Base-by-base conservation (phyloP, 2,113 vertebrate genomes). In the Haplochromis vanheusdeni region DNA sequence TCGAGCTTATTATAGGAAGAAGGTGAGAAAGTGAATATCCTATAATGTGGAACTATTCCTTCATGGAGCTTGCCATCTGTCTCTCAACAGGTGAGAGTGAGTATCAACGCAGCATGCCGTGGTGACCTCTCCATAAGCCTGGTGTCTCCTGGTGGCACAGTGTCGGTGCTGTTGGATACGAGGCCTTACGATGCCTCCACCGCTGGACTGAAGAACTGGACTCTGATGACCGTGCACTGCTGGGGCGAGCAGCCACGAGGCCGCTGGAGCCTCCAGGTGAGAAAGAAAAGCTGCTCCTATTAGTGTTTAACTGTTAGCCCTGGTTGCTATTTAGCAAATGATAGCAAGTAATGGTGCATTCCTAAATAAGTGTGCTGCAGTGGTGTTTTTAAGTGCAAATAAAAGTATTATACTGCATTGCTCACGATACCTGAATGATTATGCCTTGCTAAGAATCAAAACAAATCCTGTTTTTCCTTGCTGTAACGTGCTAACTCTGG, bases 41-140 rank as follows among this genome's bases (percentile, higher is more conserved):
- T 49, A n/a, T n/a, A 51, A 49, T 77, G 42, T 49, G 16, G 16
- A 77, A 49, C 26, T 49, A 49, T 49, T 49, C 26, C 47, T 31
- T 77, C 23, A 77, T 6, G 23, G 16, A 49, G 45, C 42, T 77
- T 77, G 16, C 60, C 73, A 79, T 70, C 60, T 68, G 42, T 56
- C 42, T 85, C 26, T 88, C 84, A 56, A 33, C 85, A 95, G 95
- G 91, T 94, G 79, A 94, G 73, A 54, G 93, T 96, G 86, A 95
- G 88, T 55, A 86, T 95, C 89, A 94, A 84, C 3, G 6, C 85
- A 21, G 86, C 89, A 90, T 97, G 93, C 84, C 95, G 92, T 70
- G 94, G 89, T 84, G 94, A 97, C 95, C 93, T 93, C 3, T 6
- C 80, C 31, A 75, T 95, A 81, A 94, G 95, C 87, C 86, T 94